Base-by-base conservation (phyloP, 2,888 invertebrate species). In the Argynnis bischoffii region DNA sequence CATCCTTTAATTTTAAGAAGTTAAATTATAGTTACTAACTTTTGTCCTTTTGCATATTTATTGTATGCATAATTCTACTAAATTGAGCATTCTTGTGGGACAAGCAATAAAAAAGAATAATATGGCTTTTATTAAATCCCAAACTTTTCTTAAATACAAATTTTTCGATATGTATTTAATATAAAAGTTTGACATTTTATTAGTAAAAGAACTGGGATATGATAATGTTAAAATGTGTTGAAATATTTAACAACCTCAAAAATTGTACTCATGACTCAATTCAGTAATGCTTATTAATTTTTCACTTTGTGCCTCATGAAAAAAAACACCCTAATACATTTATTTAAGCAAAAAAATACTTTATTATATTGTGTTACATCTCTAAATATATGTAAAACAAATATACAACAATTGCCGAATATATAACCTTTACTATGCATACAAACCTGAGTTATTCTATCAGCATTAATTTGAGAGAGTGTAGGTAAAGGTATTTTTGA, bases 401-500 rank as follows among this genome's bases (percentile, higher is more conserved):
- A n/a, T 13, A 21, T 31, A 41, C 18, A 63, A 70, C 68, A 47
- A 13, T 63, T 55, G 2, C 48, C 56, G 64, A 53, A 73, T 66
- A 69, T 65, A 76, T 84, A 84, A 84, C 84, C 86, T 84, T 18
- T 74, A 82, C 74, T 72, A 70, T 69, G 61, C 11, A 16, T 72
- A 78, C 87, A 86, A 93, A 97, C 97, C 94, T 97, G 96, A 74
- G 98, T 98, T 76, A 98, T 96, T 82, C 96, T 93, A 84, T 99
- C 98, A 1, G 97, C 94, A 87, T 97, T 98, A 65, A 98, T 97
- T 90, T 98, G 98, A 71, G 97, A 96, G 41, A 98, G 95, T 0
- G 98, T 98, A 15, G 96, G 96, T 59, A 95, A 94, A 15, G 95
- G 94, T 79, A 94, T 87, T 87, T 94, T 93, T 18, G 90, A 86